Percentiles rank a stretch among this genome's conserved stretches.
Evolutionary conservation across 2,888 invertebrate species (phyloP).

Genomic region (Smittia aterrima): DNA sequence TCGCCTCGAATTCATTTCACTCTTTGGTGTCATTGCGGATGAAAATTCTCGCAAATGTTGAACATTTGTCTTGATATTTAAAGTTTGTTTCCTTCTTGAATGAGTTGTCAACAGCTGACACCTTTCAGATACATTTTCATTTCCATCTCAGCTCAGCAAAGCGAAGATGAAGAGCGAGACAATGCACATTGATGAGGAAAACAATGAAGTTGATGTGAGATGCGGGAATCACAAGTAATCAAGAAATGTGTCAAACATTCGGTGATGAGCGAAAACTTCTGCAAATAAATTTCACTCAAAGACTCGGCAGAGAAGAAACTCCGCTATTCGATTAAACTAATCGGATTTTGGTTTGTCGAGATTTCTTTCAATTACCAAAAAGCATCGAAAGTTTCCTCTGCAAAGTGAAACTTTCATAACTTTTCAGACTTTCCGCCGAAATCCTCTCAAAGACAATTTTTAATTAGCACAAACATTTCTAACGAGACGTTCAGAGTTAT

Average conservation of each 20-base stretch:
- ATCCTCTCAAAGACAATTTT: neutral
- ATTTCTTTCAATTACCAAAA: no score
- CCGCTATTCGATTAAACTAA: no score
- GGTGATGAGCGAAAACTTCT: no score
- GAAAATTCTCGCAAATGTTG: neutral
- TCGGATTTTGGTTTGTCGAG: no score
- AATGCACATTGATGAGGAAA: constrained; percentile 19
- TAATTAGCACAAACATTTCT: constrained; percentile 35
- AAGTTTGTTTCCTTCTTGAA: neutral
- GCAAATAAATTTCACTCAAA: no score
- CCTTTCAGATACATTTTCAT: constrained; percentile 30
- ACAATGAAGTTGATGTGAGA: constrained; percentile 30
- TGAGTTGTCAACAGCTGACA: constrained; percentile 35
- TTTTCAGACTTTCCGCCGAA: no score
- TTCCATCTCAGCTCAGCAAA: neutral
- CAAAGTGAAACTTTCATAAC: no score
- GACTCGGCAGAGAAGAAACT: no score
- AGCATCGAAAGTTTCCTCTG: no score
- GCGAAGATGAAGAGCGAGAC: no score
- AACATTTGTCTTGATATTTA: neutral
- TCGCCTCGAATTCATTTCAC: no score
- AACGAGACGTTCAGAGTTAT: constrained; percentile 11
- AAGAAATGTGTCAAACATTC: neutral
- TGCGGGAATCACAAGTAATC: neutral
- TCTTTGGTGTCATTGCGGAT: neutral